Evolutionary conservation across 2,797 vertebrate species (phyloP), one percentile per base, ranked within the genome.

Genomic region (Ctenochaetus hawaiiensis): DNA sequence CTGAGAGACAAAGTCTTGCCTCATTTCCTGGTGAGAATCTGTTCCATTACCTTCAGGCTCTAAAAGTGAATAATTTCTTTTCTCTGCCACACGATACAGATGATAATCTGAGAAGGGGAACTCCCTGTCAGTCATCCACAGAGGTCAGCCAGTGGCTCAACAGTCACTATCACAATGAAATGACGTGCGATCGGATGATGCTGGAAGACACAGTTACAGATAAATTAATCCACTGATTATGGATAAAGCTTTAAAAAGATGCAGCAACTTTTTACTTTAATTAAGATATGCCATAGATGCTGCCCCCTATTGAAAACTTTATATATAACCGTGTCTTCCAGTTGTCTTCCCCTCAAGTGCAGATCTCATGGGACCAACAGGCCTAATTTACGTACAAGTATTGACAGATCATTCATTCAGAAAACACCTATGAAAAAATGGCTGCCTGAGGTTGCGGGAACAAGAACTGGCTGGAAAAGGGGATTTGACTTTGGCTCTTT

Each of bases 1-100:
- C 59, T 85, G 22, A 77, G 60, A 85, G 63, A 84, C 56, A 66
- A 70, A 65, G 73, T 70, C 64, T 71, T 79, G 44, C 78, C 49
- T 80, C 57, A 22, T 17, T 44, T 82, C 45, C 56, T 20, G 0
- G 7, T 79, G 48, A 72, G n/a, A 41, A 41, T 59, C 41, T 78
- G 65, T 78, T 86, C 73, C 39, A 37, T 2, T 68, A 67, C 51
- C 26, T 56, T 81, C 63, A 6, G 26, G 18, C 51, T 71, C 14
- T 66, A 23, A 13, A 69, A 14, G 20, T 64, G 20, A 11, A 51
- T 52, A n/a, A 41, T 62, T 61, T 56, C 0, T 17, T 75, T 66
- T 76, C 6, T 67, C n/a, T 78, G 54, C 65, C 30, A 60, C 51
- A 23, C 67, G 23, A 75, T 53, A 43, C 43, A 53, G 7, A 18